Evolutionary conservation across 37 sponge, comb jelly and placozoan species (phyloP).

Genomic region (Aplysina aerophoba): DNA sequence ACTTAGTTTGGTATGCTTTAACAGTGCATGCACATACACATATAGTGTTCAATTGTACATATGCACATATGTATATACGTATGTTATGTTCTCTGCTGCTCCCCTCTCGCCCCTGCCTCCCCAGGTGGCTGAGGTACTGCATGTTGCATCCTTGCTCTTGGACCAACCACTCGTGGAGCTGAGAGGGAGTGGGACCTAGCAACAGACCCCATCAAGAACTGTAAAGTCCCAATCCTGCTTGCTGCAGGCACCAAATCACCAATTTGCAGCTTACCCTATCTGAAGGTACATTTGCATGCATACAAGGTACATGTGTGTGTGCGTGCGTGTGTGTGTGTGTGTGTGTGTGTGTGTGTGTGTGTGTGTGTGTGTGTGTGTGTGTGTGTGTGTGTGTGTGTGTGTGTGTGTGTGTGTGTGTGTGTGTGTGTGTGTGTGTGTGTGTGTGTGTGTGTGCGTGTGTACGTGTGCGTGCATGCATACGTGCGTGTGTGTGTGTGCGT

Average conservation of each 20-base stretch:
- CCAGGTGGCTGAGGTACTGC: conserved; percentile 64
- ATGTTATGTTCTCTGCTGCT: background rate
- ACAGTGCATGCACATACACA: no score
- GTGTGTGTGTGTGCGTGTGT: no score
- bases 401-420: no score
- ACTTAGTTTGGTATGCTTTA: no score
- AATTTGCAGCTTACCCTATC: background rate
- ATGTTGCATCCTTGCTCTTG: conserved; percentile 61
- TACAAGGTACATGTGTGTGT: conserved; percentile 22
- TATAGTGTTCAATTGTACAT: no score
- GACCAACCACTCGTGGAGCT: conserved; percentile 49
- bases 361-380: conserved; percentile 4
- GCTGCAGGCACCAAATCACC: no score
- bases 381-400: no score
- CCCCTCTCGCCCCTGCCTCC: background rate
- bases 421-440: no score
- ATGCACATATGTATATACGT: no score
- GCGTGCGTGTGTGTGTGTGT: conserved; percentile 17
- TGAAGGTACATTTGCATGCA: conserved; percentile 15
- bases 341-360: conserved; percentile 13
- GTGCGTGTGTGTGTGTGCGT: conserved; percentile 9
- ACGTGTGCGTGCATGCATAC: background rate
- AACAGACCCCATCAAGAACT: conserved; percentile 57
- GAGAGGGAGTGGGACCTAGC: conserved; percentile 37
- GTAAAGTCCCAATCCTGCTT: conserved; percentile 53